phyloP scores from a whole-genome alignment of 2,797 vertebrate genomes.

The Cottoperca gobio region DNA sequence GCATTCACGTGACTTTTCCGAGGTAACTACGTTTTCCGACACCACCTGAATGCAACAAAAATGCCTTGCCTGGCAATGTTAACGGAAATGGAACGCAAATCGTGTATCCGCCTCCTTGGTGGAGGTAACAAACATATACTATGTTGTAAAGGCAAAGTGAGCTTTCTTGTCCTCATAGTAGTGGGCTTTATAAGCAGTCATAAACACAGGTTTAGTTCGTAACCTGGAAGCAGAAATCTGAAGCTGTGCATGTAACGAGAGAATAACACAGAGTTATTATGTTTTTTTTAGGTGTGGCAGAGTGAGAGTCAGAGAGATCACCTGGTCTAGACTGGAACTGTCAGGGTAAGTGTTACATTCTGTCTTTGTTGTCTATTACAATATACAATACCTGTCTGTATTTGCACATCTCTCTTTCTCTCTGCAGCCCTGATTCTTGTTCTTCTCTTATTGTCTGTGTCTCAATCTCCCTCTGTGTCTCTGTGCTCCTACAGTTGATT shows the following conservation, averaged over 20 bases:
- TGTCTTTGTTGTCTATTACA: slow-evolving; percentile 44
- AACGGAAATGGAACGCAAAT: too few relatives aligned
- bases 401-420: slow-evolving; percentile 18
- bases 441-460: slow-evolving; percentile 38
- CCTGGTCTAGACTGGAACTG: slow-evolving; percentile 53
- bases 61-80: too few relatives aligned
- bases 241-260: slow-evolving; percentile 38
- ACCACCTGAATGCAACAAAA: too few relatives aligned
- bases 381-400: slow-evolving; percentile 43
- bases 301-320: slow-evolving; percentile 34
- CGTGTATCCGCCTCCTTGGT: too few relatives aligned
- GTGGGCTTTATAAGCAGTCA: not conserved
- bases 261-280: slow-evolving; percentile 34
- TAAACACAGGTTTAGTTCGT: slow-evolving; percentile 5
- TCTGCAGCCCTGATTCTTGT: slow-evolving; percentile 11
- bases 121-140: not conserved
- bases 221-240: slow-evolving; percentile 42
- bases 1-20: too few relatives aligned
- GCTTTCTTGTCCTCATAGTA: not conserved
- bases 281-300: slow-evolving; percentile 48
- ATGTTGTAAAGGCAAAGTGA: slow-evolving; percentile 1
- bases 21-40: too few relatives aligned
- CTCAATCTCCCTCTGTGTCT: slow-evolving; percentile 37
- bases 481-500: slow-evolving; percentile 68
- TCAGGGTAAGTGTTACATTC: slow-evolving; percentile 49